These are phyloP conservation scores for Disparrhopalites patrizii DNA, from an alignment of 2,888 invertebrate genomes.

Conservation along the genomic window DNA sequence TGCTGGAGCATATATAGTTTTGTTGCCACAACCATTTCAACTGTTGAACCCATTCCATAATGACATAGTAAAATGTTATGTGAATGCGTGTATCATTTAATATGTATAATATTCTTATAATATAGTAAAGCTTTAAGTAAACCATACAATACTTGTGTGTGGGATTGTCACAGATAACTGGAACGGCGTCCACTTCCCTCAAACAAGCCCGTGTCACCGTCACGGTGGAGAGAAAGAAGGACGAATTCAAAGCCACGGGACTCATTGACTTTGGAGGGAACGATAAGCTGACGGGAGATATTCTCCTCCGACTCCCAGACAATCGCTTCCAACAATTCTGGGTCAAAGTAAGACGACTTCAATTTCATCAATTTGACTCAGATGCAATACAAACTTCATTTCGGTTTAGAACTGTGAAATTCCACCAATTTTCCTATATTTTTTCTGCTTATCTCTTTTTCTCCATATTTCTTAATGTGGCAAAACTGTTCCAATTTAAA, in stretches of 20 bases:
- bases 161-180: conserved; percentile 37
- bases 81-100: too few species aligned
- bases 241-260: conserved; percentile 33
- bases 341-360: conserved; percentile 29
- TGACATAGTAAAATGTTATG: too few species aligned
- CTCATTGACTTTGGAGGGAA: conserved; percentile 32
- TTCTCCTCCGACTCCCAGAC: conserved; percentile 36
- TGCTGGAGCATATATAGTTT: too few species aligned
- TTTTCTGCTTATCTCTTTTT: not conserved
- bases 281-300: conserved; percentile 27
- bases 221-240: conserved; percentile 20
- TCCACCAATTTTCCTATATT: too few species aligned
- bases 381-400: not conserved
- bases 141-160: too few species aligned
- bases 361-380: too few species aligned
- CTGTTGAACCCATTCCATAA: too few species aligned
- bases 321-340: conserved; percentile 32
- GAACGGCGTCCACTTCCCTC: conserved; percentile 39
- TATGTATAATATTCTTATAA: too few species aligned
- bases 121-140: too few species aligned
- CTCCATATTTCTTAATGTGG: not conserved
- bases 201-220: conserved; percentile 37
- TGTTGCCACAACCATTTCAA: too few species aligned
- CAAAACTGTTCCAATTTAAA: too few species aligned
- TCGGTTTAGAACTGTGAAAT: too few species aligned